Base-by-base conservation (phyloP, 2,888 invertebrate genomes). In the Orthosia gracilis region DNA sequence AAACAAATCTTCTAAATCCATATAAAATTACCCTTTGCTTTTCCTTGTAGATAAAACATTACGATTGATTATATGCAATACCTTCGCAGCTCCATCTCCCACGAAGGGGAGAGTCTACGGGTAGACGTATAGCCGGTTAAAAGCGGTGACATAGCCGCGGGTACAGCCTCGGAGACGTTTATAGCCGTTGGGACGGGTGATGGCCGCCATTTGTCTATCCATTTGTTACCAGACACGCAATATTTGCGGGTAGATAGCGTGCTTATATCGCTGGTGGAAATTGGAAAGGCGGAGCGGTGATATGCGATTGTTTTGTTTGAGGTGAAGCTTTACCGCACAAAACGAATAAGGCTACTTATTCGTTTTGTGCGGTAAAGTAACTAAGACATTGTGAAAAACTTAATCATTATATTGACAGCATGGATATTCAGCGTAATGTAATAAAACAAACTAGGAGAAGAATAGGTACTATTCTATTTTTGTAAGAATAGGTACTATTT, bases 151-250 rank as follows among this genome's bases (percentile, higher is more conserved):
- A 66, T 69, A 75, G 75, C 79, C 66, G 47, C 40, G 69, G 55
- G 63, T 54, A 68, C 52, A 62, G 66, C 50, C 58, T 57, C 55
- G 18, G 65, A 47, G 71, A 79, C 76, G 76, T 76, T 82, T 83
- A 82, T 79, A 76, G 79, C 66, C 79, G 75, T 70, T 67, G 68
- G 18, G 79, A 72, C 58, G 40, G 71, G 83, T 72, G 76, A 83
- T 69, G 67, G 80, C 71, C 71, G 45, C 76, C 79, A 82, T 82
- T 82, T 82, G 79, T 82, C 83, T 71, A 63, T 50, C 69, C 75
- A 82, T 82, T 79, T 79, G 71, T 82, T 71, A 69, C 70, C 55
- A 66, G 69, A 74, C 79, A 82, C 79, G 68, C 68, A 63, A 82
- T 82, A 75, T 75, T 78, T 82, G 61, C 23, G 12, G 61, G 49